Conservation (phyloP, 37 sponge, comb jelly and placozoan species). For the Mnemiopsis leidyi region DNA sequence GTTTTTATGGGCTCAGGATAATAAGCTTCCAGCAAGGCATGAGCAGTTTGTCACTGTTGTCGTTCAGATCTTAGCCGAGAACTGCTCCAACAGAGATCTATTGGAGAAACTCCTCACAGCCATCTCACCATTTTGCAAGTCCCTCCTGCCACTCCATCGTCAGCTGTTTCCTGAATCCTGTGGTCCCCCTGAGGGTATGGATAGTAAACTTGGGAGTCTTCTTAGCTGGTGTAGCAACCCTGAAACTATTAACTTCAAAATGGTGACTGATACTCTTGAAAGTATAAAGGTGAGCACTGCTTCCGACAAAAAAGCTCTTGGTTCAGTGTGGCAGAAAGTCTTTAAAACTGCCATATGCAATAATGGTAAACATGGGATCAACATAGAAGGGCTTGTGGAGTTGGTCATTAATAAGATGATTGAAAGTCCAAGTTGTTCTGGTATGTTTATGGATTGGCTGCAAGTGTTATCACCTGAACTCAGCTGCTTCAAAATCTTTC, state of each 20-base stretch:
- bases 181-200: not conserved
- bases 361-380: constrained; percentile 30
- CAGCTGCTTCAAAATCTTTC: constrained; percentile 5
- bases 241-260: not conserved
- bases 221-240: constrained; percentile 15
- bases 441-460: constrained; percentile 59
- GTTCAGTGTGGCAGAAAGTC: constrained; percentile 1
- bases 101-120: constrained; percentile 13
- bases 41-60: constrained; percentile 27
- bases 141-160: not conserved
- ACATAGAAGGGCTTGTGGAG: not conserved
- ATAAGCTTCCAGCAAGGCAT: not conserved
- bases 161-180: not conserved
- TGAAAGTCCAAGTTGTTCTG: not conserved
- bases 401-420: constrained; percentile 17
- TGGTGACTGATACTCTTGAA: not conserved
- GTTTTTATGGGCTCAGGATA: constrained; percentile 17
- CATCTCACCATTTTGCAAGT: constrained; percentile 10
- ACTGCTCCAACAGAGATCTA: constrained; percentile 5
- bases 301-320: not conserved
- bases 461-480: constrained; percentile 48
- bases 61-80: constrained; percentile 32
- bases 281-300: not conserved
- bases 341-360: constrained; percentile 40
- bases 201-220: not conserved